Evolutionary conservation across 2,888 invertebrate species (phyloP).

Genomic region (Diarsia brunnea): DNA sequence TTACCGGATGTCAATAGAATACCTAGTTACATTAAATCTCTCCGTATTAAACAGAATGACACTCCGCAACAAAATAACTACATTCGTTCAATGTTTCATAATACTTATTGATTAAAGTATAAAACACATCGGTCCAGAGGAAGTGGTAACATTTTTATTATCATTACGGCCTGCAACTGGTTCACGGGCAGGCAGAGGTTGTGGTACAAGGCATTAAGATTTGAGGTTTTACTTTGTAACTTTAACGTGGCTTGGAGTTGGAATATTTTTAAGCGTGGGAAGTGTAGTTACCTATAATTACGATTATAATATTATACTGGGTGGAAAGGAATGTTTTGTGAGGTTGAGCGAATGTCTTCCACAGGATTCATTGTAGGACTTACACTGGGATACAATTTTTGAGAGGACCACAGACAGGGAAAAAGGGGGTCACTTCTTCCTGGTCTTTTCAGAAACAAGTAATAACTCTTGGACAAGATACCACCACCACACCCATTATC

Average conservation of each 20-base stretch:
- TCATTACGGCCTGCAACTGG: conserved; percentile 66
- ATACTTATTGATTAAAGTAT: conserved; percentile 66
- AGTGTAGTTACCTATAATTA: too few species aligned
- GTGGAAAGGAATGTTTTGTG: too few species aligned
- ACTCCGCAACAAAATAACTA: conserved; percentile 11
- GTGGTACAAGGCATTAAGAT: conserved; percentile 44
- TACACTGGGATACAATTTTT: too few species aligned
- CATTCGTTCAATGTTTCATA: conserved; percentile 52
- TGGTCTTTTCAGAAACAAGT: too few species aligned
- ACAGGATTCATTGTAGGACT: too few species aligned
- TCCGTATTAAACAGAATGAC: background rate
- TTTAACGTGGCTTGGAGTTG: background rate
- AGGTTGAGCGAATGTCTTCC: too few species aligned
- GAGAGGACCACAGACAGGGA: too few species aligned
- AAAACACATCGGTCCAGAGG: conserved; percentile 58
- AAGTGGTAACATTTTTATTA: conserved; percentile 69
- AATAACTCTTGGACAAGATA: too few species aligned
- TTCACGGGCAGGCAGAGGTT: conserved; percentile 47
- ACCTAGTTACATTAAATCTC: background rate
- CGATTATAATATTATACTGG: too few species aligned
- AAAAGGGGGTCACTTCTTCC: too few species aligned
- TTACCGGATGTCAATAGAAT: background rate
- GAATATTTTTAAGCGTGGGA: background rate
- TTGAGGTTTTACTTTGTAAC: conserved; percentile 12
- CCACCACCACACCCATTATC: too few species aligned